Conservation (phyloP, 2,113 vertebrate species). For the Rafetus swinhoei region DNA sequence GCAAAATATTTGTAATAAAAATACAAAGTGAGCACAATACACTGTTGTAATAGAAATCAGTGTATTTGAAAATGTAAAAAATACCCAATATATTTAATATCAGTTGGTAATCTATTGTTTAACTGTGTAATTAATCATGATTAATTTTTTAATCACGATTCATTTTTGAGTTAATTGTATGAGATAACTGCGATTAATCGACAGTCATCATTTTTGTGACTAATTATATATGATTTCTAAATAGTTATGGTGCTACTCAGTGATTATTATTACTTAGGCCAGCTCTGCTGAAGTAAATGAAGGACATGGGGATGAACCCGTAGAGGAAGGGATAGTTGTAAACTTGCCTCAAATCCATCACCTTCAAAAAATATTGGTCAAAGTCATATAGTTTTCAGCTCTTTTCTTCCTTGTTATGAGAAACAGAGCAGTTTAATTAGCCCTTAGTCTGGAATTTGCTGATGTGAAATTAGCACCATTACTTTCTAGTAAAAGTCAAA, state of each 20-base stretch:
- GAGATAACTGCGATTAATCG: too few species aligned
- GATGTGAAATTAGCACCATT: conserved; percentile 45
- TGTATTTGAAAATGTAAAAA: too few species aligned
- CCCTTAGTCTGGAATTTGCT: conserved; percentile 9
- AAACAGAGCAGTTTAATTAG: not conserved
- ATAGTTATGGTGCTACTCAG: conserved; percentile 61
- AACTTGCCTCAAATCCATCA: not conserved
- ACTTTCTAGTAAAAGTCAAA: conserved; percentile 59
- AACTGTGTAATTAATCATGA: too few species aligned
- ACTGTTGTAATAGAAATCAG: too few species aligned
- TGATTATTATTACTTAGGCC: conserved; percentile 40
- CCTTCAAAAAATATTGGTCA: not conserved
- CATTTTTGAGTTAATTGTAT: too few species aligned
- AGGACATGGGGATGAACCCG: not conserved
- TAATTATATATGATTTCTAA: conserved; percentile 55
- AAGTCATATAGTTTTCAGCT: not conserved
- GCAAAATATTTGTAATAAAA: too few species aligned
- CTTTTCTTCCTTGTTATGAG: not conserved
- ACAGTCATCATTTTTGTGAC: not conserved
- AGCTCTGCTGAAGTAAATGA: not conserved
- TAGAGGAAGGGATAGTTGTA: not conserved
- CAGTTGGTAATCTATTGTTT: too few species aligned
- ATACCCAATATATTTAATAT: too few species aligned
- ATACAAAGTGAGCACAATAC: too few species aligned
- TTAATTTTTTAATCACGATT: too few species aligned